phyloP scores from a whole-genome alignment of 2,797 vertebrate species.

The Bradypodion pumilum region DNA sequence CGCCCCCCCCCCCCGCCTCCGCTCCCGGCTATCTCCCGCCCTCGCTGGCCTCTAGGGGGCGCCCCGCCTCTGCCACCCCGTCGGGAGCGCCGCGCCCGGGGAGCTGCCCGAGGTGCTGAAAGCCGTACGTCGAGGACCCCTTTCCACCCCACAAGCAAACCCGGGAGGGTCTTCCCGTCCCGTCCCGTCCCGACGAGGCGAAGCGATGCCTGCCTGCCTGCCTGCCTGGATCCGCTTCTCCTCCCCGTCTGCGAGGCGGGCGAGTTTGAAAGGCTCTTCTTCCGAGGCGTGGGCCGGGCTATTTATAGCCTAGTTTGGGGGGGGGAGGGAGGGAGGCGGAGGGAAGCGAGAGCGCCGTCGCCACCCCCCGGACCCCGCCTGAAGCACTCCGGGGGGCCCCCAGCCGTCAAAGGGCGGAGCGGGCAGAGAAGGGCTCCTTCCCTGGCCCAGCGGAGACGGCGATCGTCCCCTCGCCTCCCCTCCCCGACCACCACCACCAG shows the following conservation, averaged over 20 bases:
- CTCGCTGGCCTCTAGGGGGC: conserved; percentile 8
- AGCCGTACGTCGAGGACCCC: neutral
- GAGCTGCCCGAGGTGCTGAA: conserved; percentile 17
- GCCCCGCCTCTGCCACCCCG: neutral
- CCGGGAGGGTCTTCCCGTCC: too few relatives aligned
- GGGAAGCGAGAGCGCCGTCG: neutral
- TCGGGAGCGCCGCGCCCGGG: neutral
- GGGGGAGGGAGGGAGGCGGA: neutral
- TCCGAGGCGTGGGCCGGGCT: conserved; percentile 1
- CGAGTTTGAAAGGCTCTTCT: conserved; percentile 7
- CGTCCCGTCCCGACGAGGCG: neutral
- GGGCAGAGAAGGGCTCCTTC: too few relatives aligned
- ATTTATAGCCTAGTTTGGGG: neutral
- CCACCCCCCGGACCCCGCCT: neutral
- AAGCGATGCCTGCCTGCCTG: too few relatives aligned
- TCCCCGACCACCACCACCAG: too few relatives aligned
- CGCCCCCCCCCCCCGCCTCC: neutral
- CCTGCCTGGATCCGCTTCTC: too few relatives aligned
- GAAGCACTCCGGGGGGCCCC: neutral
- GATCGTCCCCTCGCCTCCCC: too few relatives aligned
- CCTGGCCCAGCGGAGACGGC: too few relatives aligned
- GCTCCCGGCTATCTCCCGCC: neutral
- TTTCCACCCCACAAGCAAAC: too few relatives aligned
- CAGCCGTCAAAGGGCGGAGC: neutral
- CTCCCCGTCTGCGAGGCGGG: neutral